These are phyloP conservation scores for Villa cingulata DNA, from an alignment of 2,888 invertebrate species.

Conservation along the genomic window DNA sequence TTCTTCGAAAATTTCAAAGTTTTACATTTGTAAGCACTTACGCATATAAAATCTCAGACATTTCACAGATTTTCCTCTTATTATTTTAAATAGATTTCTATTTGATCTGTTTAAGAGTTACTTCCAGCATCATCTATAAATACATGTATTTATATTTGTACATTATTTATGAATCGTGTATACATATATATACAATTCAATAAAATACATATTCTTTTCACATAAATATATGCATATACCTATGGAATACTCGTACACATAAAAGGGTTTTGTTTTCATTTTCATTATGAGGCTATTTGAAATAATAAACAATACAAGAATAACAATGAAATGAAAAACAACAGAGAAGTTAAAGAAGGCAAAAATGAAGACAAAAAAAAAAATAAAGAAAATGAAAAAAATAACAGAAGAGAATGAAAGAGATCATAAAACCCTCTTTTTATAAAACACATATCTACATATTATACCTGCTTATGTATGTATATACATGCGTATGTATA, in stretches of 20 bases:
- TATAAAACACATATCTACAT: neutral
- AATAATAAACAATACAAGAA: neutral
- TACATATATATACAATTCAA: too few species aligned
- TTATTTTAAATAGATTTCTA: slow-evolving; percentile 5
- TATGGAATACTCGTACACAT: too few species aligned
- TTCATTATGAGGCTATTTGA: neutral
- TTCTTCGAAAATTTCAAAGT: too few species aligned
- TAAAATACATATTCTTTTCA: neutral
- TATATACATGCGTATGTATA: neutral
- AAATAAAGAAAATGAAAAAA: neutral
- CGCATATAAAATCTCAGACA: slow-evolving; percentile 4
- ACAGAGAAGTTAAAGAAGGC: too few species aligned
- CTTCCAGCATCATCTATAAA: neutral
- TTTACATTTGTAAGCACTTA: too few species aligned
- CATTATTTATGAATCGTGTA: too few species aligned
- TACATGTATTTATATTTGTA: neutral
- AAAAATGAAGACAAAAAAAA: neutral
- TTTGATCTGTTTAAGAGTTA: neutral
- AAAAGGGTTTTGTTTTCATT: neutral
- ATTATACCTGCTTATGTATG: neutral
- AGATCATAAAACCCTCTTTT: neutral
- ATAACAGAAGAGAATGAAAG: neutral
- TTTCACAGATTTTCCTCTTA: slow-evolving; percentile 6
- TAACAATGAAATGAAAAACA: neutral
- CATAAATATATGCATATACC: too few species aligned